Base-by-base conservation (phyloP, 1,140 invertebrate species). In the Tetragnatha versicolor region DNA sequence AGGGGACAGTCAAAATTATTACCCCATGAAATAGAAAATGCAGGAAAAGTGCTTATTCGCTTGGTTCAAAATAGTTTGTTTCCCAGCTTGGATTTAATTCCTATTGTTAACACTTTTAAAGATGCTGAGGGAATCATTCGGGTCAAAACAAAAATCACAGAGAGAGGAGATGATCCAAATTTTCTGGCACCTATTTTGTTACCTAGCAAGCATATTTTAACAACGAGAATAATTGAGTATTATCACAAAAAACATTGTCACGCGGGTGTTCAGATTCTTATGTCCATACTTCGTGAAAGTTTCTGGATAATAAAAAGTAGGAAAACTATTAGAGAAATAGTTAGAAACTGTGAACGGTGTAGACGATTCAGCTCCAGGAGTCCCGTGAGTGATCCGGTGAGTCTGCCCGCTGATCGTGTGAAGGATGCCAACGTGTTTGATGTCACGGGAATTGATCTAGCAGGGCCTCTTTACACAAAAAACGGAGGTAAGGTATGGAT, bases 401-500 rank as follows among this genome's bases (percentile, higher is more conserved):
- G 55, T 37, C 42, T 76, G 29, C 58, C 60, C 31, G 14, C 72
- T 39, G 58, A 63, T 51, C 39, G 72, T 45, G 47, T 76, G 22
- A 51, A 25, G 20, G 58, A 47, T 47, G n/a, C 17, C 35, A n/a
- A n/a, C n/a, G n/a, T n/a, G n/a, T n/a, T n/a, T n/a, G n/a, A n/a
- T n/a, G n/a, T n/a, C n/a, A n/a, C n/a, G n/a, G n/a, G n/a, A n/a
- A n/a, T n/a, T n/a, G n/a, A n/a, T n/a, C n/a, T n/a, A n/a, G n/a
- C n/a, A 4, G 49, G 72, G 14, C 72, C 58, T 47, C 31, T 63
- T 2, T 76, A 45, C 14, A 31, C 53, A 27, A 75, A 35, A 47
- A 22, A 61, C 33, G 70, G 55, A 47, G n/a, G n/a, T 58, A 73
- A 73, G 37, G 69, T 73, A 12, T 73, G 69, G 69, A 73, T 73